Evolutionary conservation across 2,113 vertebrate species (phyloP), one percentile per base, ranked within the genome.

Genomic region (Herpailurus yagouaroundi): DNA sequence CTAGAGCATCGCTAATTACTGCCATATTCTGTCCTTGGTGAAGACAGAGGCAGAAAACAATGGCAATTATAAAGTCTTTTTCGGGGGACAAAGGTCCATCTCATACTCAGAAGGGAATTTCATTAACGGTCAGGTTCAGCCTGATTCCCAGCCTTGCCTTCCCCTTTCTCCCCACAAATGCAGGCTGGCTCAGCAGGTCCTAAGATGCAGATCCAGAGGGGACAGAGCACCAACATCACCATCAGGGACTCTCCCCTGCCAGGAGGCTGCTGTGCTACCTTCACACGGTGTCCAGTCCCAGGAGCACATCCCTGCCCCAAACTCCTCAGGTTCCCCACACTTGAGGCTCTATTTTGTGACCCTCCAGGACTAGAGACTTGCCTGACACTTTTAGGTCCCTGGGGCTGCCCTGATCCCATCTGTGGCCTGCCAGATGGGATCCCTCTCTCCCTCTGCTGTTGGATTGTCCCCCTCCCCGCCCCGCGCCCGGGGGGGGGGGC

Each of bases 151-250:
- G 63, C 87, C 52, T 73, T 33, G 0, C 12, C 13, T 41, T 50
- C 73, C 52, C 50, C 81, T 29, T 7, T n/a, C 60, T 89, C 23
- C 6, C 11, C 4, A 11, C 50, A 88, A 13, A 66, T 7, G 27
- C 48, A 48, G 48, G 48, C 45, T 36, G 76, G 74, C 36, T 41
- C 25, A 5, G 74, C 29, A 57, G 68, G 84, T 38, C 45, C 55
- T 38, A 1, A 33, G 18, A 23, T 0, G 4, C 29, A 63, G 50
- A 69, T 60, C 76, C 5, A 29, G 41, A 50, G 10, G 21, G 38
- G n/a, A 7, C 0, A 0, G 16, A 45, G 74, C 21, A 57, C n/a
- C 64, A 14, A 18, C 1, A 19, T 48, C 8, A 10, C 23, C 12
- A 3, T 7, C 12, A 3, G 23, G 23, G 80, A n/a, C 38, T 23